phyloP scores from a whole-genome alignment of 2,797 vertebrate species.

The Cygnus olor region DNA sequence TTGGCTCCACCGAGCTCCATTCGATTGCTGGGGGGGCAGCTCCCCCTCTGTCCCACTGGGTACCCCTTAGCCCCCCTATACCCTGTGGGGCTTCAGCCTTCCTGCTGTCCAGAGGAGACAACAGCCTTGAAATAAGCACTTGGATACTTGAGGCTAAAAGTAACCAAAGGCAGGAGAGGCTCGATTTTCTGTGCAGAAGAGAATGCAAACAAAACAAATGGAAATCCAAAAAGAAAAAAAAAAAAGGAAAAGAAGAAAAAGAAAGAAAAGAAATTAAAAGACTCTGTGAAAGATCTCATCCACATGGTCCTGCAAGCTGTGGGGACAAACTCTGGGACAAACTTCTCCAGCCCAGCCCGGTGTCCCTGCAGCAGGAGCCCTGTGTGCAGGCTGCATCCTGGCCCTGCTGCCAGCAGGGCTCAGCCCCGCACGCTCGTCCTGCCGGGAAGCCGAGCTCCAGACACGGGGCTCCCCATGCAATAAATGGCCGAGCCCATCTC shows the following conservation, averaged over 20 bases:
- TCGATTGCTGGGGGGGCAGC: background rate
- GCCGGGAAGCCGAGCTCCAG: background rate
- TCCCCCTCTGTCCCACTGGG: accelerated
- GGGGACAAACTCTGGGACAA: background rate
- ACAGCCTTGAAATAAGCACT: background rate
- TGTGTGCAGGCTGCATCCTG: background rate
- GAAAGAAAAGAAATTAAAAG: background rate
- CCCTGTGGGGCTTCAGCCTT: background rate
- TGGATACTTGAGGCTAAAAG: background rate
- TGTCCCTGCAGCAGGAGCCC: background rate
- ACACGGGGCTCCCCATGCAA: background rate
- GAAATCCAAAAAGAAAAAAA: background rate
- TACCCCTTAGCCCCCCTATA: background rate
- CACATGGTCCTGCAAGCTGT: background rate
- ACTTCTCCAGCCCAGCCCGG: background rate
- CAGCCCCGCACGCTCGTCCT: background rate
- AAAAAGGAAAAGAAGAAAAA: background rate
- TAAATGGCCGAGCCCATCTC: background rate
- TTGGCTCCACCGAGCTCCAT: background rate
- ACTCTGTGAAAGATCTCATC: background rate
- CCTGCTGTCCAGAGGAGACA: background rate
- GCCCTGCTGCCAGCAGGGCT: background rate
- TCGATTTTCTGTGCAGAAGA: background rate
- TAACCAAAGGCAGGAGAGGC: background rate
- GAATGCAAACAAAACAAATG: background rate